Evolutionary conservation across 2,888 invertebrate species (phyloP), one percentile per base, ranked within the genome.

Genomic region (Halictus quadricinctus): DNA sequence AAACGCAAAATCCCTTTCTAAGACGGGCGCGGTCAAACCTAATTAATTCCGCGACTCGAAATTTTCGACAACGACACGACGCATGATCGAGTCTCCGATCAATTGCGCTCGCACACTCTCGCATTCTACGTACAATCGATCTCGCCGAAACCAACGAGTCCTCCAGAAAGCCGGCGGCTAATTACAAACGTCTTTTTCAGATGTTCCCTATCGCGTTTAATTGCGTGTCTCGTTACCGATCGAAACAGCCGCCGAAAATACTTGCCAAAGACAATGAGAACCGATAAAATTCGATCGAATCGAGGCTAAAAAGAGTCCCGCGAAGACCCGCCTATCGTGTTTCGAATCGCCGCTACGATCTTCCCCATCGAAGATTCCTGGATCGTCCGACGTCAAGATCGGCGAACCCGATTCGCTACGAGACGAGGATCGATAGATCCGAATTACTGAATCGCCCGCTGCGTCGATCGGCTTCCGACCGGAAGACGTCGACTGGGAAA

Each of bases 401-500:
- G 7, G 13, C 41, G 25, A 18, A 18, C 21, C 58, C 41, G 36
- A 46, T 64, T 29, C 64, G 21, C 10, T 48, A 36, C 15, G 54
- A 29, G 21, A 64, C 41, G 21, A 29, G 48, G 15, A 58, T 69
- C 21, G 76, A 43, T 25, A 13, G 2, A 21, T 12, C 29, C 8
- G 48, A 36, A 29, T 46, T 12, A 48, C 13, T 12, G 15, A 29
- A 2, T n/a, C 50, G n/a, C 18, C 48, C 18, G 36, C 48, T 5
- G 54, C 43, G 29, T 54, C 48, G 25, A 64, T 58, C 60, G 8
- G 29, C 15, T 41, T n/a, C 18, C 36, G 54, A 10, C 10, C 25
- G 72, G 73, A 80, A 79, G 76, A 83, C 74, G 74, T 58, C 79
- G 77, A 75, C 36, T 5, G 36, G 74, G 73, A 41, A 74, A 79